Base-by-base conservation (phyloP, 2,888 invertebrate genomes). In the Noctua janthe region DNA sequence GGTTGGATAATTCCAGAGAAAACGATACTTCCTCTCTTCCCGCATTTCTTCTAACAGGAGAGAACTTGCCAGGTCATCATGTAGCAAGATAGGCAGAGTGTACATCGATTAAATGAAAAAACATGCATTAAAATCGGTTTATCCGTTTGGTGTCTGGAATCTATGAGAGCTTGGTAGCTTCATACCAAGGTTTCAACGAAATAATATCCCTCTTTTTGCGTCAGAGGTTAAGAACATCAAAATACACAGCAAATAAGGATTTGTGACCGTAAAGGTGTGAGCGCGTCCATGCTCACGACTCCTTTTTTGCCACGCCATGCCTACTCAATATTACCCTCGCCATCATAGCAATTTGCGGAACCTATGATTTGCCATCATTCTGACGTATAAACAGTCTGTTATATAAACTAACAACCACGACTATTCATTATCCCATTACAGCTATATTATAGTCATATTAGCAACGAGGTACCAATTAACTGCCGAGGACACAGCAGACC, bases 341-440 rank as follows among this genome's bases (percentile, higher is more conserved):
- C 51, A 64, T 54, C 43, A 47, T 47, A n/a, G 10, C 47, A 35
- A 35, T 78, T 71, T 10, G 15, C n/a, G 2, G 35, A 82, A 54
- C 23, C 35, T 54, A 17, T 15, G 13, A 47, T 78, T 23, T 35
- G 56, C 29, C 23, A 82, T 56, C n/a, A n/a, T n/a, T 69, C 56
- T 54, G 62, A 62, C 35, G 51, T 51, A 56, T 49, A 47, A 47
- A 29, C 62, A 13, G n/a, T 54, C 67, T 13, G 29, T 71, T 59
- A 51, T 47, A 20, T 29, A 84, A 64, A 64, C 23, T 13, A 64
- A 78, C 71, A 35, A 62, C 29, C 43, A n/a, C 35, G 69, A 49
- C 71, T 51, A 86, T 75, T 85, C 1, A 86, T 83, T 83, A 72
- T 67, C 66, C 51, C 51, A 73, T 83, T 82, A 76, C n/a, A 39